Evolutionary conservation across 2,797 vertebrate genomes (phyloP), one percentile per base, ranked within the genome.

Genomic region (Acrossocheilus wenchowensis): DNA sequence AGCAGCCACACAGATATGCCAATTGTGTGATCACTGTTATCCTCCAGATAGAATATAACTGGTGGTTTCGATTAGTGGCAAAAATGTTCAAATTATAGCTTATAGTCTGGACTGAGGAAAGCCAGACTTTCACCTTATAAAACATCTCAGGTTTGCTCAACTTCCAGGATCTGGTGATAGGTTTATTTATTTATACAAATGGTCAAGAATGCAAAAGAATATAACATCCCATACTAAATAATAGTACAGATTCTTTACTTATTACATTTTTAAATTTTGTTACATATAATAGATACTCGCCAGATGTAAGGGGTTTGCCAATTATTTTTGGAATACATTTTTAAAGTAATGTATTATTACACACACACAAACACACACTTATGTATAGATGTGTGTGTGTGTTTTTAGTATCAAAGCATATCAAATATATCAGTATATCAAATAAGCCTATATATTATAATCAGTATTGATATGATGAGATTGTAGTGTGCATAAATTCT

Each of bases 81-180:
- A 64, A 43, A 23, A 45, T 77, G 12, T 50, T 19, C 12, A 34
- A 77, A 77, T 12, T 19, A 66, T 52, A 48, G 57, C 39, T 83
- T 75, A 75, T 64, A 50, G 78, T 79, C 36, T 79, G n/a, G 57
- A 79, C 75, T 45, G 78, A 15, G 54, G 23, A 79, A 79, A 26
- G 4, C 82, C 57, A 62, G 69, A 83, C 81, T 64, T 83, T 83
- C 26, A 75, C 71, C 71, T 83, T 34, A 30, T 82, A 73, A 82
- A 72, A 83, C n/a, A 74, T 74, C n/a, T 73, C 41, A 43, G 10
- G 15, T 60, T 82, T 48, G 21, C 34, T n/a, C 34, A 15, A 11
- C 34, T 82, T 72, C 12, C 45, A 81, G 45, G 45, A 69, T 39
- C 21, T 69, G 34, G 11, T 81, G 62, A 15, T 23, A 6, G 17